These are phyloP conservation scores for Chaetodon auriga DNA, from an alignment of 2,113 vertebrate genomes.

Conservation along the genomic window DNA sequence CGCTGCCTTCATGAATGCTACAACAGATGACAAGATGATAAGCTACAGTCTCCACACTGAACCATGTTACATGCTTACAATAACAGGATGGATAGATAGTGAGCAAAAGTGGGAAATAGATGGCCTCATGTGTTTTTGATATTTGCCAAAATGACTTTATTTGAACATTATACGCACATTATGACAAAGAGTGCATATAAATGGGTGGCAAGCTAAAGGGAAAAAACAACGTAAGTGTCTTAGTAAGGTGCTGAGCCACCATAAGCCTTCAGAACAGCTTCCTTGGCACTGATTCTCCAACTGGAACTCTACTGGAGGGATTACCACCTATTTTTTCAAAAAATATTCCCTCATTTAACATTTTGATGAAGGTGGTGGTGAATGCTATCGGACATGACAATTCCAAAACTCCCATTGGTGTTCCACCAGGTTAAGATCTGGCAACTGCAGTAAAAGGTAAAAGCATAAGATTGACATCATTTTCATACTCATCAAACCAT, in stretches of 20 bases:
- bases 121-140: background rate
- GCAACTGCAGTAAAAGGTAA: background rate
- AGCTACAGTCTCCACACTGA: background rate
- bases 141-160: constrained; percentile 3
- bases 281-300: background rate
- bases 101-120: background rate
- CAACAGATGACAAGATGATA: background rate
- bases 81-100: background rate
- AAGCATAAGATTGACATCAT: background rate
- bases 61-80: background rate
- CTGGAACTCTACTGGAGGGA: background rate
- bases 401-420: background rate
- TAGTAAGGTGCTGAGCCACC: background rate
- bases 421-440: background rate
- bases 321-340: background rate
- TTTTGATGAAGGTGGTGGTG: background rate
- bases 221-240: background rate
- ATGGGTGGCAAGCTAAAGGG: background rate
- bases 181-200: background rate
- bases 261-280: background rate
- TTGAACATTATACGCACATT: background rate
- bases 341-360: too few relatives aligned
- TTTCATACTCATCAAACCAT: background rate
- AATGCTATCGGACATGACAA: background rate
- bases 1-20: constrained; percentile 7